phyloP scores from a whole-genome alignment of 53 echinoderm and acorn worm species.

The Patiria pectinifera region DNA sequence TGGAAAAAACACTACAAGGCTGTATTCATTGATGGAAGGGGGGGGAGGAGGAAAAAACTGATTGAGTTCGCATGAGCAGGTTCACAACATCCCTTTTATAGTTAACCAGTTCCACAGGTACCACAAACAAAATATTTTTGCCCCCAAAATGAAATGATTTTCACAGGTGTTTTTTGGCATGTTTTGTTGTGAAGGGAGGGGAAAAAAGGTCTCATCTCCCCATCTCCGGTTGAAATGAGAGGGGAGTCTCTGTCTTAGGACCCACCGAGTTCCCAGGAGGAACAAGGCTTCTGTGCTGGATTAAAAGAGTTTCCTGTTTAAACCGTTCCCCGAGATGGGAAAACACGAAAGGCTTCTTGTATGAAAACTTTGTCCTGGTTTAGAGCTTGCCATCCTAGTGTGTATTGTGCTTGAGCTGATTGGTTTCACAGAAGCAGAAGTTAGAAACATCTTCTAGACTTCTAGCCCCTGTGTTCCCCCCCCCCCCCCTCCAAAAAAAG shows the following conservation, averaged over 20 bases:
- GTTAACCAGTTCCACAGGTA: neutral
- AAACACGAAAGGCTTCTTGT: neutral
- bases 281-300: neutral
- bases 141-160: neutral
- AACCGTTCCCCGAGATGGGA: neutral
- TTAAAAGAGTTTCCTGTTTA: constrained; percentile 37
- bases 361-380: neutral
- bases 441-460: neutral
- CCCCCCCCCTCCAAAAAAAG: neutral
- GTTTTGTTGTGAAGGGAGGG: constrained; percentile 12
- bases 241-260: too few relatives aligned
- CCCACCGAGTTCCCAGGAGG: too few relatives aligned
- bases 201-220: neutral
- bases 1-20: neutral
- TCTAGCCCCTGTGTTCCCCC: neutral
- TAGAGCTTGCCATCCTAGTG: neutral
- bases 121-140: neutral
- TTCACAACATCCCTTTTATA: constrained; percentile 31
- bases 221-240: neutral
- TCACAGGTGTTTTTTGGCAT: constrained; percentile 14
- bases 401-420: neutral
- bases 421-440: neutral
- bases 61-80: neutral
- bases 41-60: neutral
- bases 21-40: neutral